These are phyloP conservation scores for Drosophila merina DNA, from an alignment of 2,888 invertebrate species.

Conservation along the genomic window DNA sequence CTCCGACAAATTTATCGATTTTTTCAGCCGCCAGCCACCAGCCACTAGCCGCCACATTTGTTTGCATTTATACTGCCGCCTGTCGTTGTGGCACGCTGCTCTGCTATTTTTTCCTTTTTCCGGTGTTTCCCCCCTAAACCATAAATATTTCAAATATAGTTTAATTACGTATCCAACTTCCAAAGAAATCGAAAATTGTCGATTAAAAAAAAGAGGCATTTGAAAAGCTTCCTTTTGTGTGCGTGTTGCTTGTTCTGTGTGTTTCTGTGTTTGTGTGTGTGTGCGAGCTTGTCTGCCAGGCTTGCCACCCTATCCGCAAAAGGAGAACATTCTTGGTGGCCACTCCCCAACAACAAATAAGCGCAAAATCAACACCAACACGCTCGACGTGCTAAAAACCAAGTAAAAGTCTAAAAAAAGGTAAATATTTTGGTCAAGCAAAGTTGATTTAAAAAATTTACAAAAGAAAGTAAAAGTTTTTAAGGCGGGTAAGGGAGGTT, in stretches of 20 bases:
- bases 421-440: conserved; percentile 47
- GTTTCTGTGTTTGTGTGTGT: conserved; percentile 29
- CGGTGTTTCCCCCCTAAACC: conserved; percentile 10
- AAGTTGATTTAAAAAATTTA: not conserved
- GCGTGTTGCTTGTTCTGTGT: conserved; percentile 12
- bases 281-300: conserved; percentile 52
- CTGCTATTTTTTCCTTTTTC: conserved; percentile 13
- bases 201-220: conserved; percentile 11
- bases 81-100: conserved; percentile 14
- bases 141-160: conserved; percentile 24
- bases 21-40: conserved; percentile 54
- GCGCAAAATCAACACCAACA: conserved; percentile 20
- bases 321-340: conserved; percentile 37
- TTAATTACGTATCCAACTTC: conserved; percentile 10
- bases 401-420: conserved; percentile 35
- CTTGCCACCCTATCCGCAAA: conserved; percentile 53
- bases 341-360: conserved; percentile 45
- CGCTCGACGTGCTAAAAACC: not conserved
- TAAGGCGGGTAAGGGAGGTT: not conserved
- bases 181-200: conserved; percentile 26
- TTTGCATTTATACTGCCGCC: conserved; percentile 37
- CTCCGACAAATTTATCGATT: conserved; percentile 70
- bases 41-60: conserved; percentile 43
- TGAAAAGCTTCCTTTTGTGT: conserved; percentile 28
- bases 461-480: conserved; percentile 4